Percentiles rank a stretch among this genome's conserved stretches.
phyloP scores from a whole-genome alignment of 2,113 vertebrate species.

The Hemiprocne comata region DNA sequence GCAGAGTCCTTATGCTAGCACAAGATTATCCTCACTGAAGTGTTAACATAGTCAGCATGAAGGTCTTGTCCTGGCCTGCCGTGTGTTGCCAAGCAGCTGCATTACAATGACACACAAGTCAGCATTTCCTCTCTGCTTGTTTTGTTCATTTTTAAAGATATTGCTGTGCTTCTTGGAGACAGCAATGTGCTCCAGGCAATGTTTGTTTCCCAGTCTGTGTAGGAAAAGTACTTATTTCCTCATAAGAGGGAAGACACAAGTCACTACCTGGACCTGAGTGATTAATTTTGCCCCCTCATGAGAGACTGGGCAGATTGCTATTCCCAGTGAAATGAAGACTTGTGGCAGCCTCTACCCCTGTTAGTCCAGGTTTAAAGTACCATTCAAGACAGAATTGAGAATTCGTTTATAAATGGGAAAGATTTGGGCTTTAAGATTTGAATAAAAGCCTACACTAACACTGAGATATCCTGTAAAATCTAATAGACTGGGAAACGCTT shows the following conservation, averaged over 20 bases:
- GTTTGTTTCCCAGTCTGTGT: not conserved
- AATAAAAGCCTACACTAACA: not conserved
- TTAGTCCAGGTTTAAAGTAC: not conserved
- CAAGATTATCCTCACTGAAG: not conserved
- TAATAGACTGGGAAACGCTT: not conserved
- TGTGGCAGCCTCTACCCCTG: rapidly evolving
- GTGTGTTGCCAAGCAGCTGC: not conserved
- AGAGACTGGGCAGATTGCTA: not conserved
- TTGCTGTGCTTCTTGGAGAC: not conserved
- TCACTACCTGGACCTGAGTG: not conserved
- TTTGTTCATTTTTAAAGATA: not conserved
- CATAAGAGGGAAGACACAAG: not conserved
- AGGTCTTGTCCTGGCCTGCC: not conserved
- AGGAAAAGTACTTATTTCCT: not conserved
- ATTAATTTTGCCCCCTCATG: not conserved
- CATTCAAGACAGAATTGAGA: not conserved
- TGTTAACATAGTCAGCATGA: not conserved
- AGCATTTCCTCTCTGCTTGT: not conserved
- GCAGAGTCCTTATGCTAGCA: not conserved
- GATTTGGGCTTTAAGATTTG: not conserved
- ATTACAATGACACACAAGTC: not conserved
- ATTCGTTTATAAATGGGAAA: not conserved
- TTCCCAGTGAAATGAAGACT: not conserved
- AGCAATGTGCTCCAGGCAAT: not conserved
- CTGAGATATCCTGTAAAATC: not conserved